Conservation (phyloP, 2,797 vertebrate species). For the Hypotaenidia okinawae region DNA sequence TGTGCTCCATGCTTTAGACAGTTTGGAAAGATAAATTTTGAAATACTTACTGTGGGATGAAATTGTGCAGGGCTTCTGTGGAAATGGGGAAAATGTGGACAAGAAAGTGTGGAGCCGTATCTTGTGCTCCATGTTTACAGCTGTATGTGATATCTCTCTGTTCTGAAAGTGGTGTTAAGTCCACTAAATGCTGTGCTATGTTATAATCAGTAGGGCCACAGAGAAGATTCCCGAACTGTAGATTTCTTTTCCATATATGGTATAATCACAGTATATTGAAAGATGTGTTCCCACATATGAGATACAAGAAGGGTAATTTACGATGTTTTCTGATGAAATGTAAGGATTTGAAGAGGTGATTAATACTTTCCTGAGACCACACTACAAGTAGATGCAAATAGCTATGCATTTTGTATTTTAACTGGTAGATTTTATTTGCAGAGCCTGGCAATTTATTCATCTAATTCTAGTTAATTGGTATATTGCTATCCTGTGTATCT, state of each 20-base stretch:
- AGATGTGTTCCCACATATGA: not conserved
- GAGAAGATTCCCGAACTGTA: not conserved
- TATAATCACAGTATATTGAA: not conserved
- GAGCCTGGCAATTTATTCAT: not conserved
- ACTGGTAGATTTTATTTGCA: not conserved
- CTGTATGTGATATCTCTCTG: not conserved
- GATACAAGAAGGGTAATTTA: not conserved
- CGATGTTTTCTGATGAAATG: not conserved
- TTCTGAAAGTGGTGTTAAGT: not conserved
- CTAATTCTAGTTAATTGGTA: slow-evolving; percentile 28
- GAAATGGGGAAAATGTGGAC: not conserved
- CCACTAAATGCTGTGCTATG: not conserved
- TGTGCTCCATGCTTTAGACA: not conserved
- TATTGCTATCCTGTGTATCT: slow-evolving; percentile 12
- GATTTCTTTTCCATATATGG: not conserved
- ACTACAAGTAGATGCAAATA: slow-evolving; percentile 7
- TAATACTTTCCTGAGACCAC: not conserved
- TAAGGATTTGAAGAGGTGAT: not conserved
- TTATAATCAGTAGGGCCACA: not conserved
- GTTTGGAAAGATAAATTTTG: not conserved
- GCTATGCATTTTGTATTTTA: not conserved
- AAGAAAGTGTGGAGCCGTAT: not conserved
- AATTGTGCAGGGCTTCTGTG: not conserved
- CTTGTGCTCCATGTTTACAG: not conserved
- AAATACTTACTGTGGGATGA: not conserved